phyloP scores from a whole-genome alignment of 1,140 invertebrate genomes.

The Drosophila obscura region DNA sequence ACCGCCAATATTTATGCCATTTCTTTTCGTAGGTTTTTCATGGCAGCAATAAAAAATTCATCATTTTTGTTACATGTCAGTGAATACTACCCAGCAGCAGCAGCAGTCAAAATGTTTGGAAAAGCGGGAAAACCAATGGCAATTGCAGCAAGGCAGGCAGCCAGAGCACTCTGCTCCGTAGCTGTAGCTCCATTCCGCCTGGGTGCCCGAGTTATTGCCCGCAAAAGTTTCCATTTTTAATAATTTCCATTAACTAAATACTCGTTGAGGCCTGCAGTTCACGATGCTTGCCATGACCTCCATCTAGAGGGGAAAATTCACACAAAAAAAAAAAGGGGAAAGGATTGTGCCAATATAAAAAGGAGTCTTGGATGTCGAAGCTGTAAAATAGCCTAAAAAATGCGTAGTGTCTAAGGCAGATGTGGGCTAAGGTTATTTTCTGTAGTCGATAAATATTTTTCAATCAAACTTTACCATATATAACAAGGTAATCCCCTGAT shows the following conservation, averaged over 20 bases:
- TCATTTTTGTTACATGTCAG: slow-evolving; percentile 46
- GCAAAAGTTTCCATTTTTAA: slow-evolving; percentile 49
- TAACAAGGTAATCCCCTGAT: no score
- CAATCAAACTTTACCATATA: no score
- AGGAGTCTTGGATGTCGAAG: not conserved
- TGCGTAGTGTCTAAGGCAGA: no score
- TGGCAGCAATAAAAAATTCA: slow-evolving; percentile 32
- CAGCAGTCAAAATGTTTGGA: slow-evolving; percentile 6
- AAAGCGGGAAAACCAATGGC: slow-evolving; percentile 26
- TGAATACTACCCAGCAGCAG: slow-evolving; percentile 19
- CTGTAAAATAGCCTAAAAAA: no score
- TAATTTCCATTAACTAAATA: slow-evolving; percentile 75
- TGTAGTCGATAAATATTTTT: no score
- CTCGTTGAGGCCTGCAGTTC: slow-evolving; percentile 31
- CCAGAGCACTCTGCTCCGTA: no score
- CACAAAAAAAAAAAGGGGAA: slow-evolving; percentile 6
- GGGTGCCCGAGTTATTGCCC: slow-evolving; percentile 21
- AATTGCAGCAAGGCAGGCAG: slow-evolving; percentile 16
- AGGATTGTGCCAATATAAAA: not conserved
- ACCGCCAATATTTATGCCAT: slow-evolving; percentile 11
- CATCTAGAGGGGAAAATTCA: slow-evolving; percentile 14
- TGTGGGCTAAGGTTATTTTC: no score
- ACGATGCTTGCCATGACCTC: slow-evolving; percentile 26
- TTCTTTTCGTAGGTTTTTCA: slow-evolving; percentile 7
- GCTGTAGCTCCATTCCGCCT: not conserved